These are phyloP conservation scores for Todiramphus saurophagus DNA, from an alignment of 2,113 vertebrate genomes.

Conservation along the genomic window DNA sequence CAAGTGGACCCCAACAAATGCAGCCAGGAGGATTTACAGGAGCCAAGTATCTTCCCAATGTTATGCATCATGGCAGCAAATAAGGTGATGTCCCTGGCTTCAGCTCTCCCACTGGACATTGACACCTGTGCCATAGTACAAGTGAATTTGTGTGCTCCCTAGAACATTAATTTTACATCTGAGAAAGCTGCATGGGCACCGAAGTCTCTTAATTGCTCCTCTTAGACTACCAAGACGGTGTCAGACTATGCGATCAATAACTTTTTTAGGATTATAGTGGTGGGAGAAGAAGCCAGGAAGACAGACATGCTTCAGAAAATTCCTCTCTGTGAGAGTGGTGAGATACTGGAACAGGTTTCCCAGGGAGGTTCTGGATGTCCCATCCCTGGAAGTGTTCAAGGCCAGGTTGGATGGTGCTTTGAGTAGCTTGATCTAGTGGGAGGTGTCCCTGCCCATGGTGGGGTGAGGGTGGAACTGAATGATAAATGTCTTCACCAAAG, in stretches of 20 bases:
- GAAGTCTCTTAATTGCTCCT: background rate
- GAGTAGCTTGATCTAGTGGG: background rate
- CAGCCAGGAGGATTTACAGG: background rate
- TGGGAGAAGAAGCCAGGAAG: background rate
- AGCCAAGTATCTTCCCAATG: background rate
- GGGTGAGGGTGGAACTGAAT: background rate
- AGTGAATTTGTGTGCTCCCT: background rate
- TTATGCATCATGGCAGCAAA: background rate
- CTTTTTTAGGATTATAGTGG: background rate
- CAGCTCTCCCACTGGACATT: background rate
- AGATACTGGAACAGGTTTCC: background rate
- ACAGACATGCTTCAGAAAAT: rapidly evolving
- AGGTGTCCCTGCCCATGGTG: background rate
- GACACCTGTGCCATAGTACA: background rate
- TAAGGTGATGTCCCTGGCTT: rapidly evolving
- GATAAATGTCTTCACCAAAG: background rate
- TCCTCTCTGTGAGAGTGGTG: background rate
- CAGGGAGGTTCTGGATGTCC: background rate
- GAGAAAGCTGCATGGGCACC: background rate
- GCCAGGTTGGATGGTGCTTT: background rate
- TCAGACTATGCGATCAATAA: rapidly evolving
- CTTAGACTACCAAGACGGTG: background rate
- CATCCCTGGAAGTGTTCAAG: background rate
- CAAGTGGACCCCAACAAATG: background rate
- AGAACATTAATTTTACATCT: background rate